Base-by-base conservation (phyloP, 2,797 vertebrate genomes). In the Macroramphosus scolopax region DNA sequence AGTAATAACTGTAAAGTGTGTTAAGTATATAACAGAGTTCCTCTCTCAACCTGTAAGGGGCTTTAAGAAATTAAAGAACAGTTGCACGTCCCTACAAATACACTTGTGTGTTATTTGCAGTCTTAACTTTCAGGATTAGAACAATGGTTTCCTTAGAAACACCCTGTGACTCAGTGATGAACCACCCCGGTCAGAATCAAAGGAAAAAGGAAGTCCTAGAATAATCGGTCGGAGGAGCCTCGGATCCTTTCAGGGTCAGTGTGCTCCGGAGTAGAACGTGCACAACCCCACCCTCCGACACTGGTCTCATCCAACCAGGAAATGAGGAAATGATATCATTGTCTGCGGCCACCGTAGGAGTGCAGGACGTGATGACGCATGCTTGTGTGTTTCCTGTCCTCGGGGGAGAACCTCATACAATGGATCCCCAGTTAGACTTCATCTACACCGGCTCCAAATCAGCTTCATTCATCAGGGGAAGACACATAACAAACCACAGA, bases 271-370 rank as follows among this genome's bases (percentile, higher is more conserved):
- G 45, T 37, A 18, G 50, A 63, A 47, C 18, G 9, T 6, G 49
- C 24, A 13, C 8, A 9, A n/a, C 40, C 50, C 44, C 35, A 10
- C 61, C 65, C 40, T 55, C 42, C 49, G 7, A 33, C 39, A 16
- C 33, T 10, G 43, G 36, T 51, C 56, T 17, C 3, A 2, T 50
- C 62, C 68, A 68, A 59, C 58, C 70, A 69, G 62, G 62, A 72
- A 78, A 63, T 37, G 4, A 75, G 77, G 74, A 80, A 78, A 72
- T 82, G 51, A 82, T 81, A 48, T 85, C 80, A 84, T 22, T 62
- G 77, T 83, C 83, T 81, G 62, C 5, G 7, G 66, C 66, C 31
- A 22, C 47, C 35, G 59, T 17, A 22, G 51, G 43, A 67, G 25
- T 26, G 0, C 32, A 14, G 46, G 46, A 62, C 13, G 8, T 29